phyloP scores from a whole-genome alignment of 2,888 invertebrate species.

The Drosophila glabriapex region DNA sequence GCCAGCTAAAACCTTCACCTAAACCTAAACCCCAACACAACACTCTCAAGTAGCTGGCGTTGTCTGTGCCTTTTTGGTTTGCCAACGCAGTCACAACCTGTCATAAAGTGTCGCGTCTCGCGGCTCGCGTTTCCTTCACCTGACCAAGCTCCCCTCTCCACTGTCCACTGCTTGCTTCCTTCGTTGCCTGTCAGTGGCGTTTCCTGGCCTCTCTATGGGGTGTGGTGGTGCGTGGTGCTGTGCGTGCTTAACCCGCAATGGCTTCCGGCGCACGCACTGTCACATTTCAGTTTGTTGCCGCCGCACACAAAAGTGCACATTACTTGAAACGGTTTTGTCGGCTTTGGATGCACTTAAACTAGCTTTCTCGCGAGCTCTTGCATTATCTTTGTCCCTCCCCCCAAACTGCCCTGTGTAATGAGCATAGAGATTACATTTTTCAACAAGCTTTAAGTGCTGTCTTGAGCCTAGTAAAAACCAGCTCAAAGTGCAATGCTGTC shows the following conservation, averaged over 20 bases:
- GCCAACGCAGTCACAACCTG: constrained; percentile 50
- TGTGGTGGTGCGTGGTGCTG: constrained; percentile 4
- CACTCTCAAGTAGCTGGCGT: constrained; percentile 28
- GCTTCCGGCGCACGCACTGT: constrained; percentile 71
- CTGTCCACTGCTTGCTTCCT: constrained; percentile 8
- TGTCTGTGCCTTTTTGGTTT: constrained; percentile 30
- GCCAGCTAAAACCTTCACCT: neutral
- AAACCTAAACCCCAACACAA: neutral
- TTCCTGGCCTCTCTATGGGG: constrained; percentile 27
- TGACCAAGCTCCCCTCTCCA: neutral
- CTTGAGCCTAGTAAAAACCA: constrained; percentile 25
- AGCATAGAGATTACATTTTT: constrained; percentile 56
- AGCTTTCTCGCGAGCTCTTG: constrained; percentile 1
- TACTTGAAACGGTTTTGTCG: constrained; percentile 40
- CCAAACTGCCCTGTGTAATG: constrained; percentile 37
- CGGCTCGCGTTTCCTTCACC: constrained; percentile 62
- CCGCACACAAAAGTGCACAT: constrained; percentile 55
- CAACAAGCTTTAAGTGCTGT: constrained; percentile 47
- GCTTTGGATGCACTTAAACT: constrained; percentile 45
- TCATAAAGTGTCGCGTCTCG: constrained; percentile 76
- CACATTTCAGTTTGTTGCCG: constrained; percentile 22
- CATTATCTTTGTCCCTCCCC: neutral
- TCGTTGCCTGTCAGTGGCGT: constrained; percentile 37
- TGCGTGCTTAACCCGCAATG: constrained; percentile 72
- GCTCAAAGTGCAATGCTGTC: constrained; percentile 31